Evolutionary conservation across 2,888 invertebrate genomes (phyloP).

Genomic region (Heterodera filipjevi): DNA sequence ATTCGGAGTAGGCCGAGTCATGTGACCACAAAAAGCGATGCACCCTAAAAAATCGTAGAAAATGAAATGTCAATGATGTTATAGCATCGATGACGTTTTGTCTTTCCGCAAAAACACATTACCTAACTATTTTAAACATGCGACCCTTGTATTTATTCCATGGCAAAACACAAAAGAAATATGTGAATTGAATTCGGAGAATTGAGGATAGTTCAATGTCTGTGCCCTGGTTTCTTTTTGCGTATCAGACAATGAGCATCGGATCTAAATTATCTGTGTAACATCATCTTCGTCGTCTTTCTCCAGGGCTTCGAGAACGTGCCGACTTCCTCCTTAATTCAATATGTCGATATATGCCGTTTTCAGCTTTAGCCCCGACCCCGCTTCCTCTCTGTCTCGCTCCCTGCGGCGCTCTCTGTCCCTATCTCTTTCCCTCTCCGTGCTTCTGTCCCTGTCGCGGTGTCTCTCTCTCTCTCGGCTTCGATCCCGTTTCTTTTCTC

Average conservation of each 20-base stretch:
- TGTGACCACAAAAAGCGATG: no score
- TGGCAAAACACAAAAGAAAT: no score
- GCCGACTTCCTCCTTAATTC: slow-evolving; percentile 1
- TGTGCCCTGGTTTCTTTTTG: no score
- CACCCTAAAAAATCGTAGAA: no score
- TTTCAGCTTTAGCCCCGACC: background rate
- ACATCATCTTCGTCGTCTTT: slow-evolving; percentile 1
- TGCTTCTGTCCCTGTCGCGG: background rate
- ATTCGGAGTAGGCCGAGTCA: no score
- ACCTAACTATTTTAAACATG: no score
- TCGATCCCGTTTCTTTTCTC: background rate
- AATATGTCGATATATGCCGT: background rate
- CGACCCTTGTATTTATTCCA: no score
- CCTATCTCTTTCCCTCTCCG: slow-evolving; percentile 4
- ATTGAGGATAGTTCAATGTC: no score
- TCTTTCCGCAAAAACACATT: no score
- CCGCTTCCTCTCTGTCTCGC: slow-evolving; percentile 9
- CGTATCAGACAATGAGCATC: background rate
- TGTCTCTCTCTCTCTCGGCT: background rate
- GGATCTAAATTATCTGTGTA: background rate
- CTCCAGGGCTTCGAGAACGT: background rate
- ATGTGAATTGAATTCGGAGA: no score
- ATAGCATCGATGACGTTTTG: no score
- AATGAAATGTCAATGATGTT: no score
- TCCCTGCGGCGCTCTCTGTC: slow-evolving; percentile 13